phyloP scores from a whole-genome alignment of 2,888 invertebrate species.

The Allygus modestus region DNA sequence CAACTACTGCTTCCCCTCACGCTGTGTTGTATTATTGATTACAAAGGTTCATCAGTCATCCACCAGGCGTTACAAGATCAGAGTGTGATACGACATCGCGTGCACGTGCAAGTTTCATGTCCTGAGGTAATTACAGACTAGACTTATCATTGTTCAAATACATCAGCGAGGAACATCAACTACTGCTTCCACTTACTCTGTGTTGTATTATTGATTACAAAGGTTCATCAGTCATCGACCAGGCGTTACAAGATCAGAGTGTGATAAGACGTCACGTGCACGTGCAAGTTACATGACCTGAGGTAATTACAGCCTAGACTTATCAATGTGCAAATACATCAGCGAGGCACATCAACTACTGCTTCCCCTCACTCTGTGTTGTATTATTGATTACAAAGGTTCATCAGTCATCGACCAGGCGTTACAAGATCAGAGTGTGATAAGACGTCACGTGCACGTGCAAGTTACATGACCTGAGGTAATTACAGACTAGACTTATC shows the following conservation, averaged over 20 bases:
- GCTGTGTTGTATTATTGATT: conserved; percentile 20
- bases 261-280: conserved; percentile 10
- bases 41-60: conserved; percentile 15
- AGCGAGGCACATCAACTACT: neutral
- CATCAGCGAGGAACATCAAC: conserved; percentile 4
- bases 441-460: conserved; percentile 5
- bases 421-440: neutral
- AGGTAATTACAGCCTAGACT: conserved; percentile 17
- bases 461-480: neutral
- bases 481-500: conserved; percentile 23
- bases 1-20: neutral
- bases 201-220: conserved; percentile 26
- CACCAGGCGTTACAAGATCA: neutral
- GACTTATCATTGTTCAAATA: conserved; percentile 23
- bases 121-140: conserved; percentile 10
- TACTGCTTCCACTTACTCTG: neutral
- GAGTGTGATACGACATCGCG: conserved; percentile 9
- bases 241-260: neutral
- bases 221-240: conserved; percentile 9
- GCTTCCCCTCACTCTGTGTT: neutral
- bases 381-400: conserved; percentile 23
- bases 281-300: neutral
- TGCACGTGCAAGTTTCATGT: neutral
- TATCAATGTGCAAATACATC: conserved; percentile 34
- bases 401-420: neutral